A percentile compares a stretch with the other conserved stretches of the same genome.
These are phyloP conservation scores for Adela reaumurella DNA, from an alignment of 2,888 invertebrate species.

Conservation along the genomic window DNA sequence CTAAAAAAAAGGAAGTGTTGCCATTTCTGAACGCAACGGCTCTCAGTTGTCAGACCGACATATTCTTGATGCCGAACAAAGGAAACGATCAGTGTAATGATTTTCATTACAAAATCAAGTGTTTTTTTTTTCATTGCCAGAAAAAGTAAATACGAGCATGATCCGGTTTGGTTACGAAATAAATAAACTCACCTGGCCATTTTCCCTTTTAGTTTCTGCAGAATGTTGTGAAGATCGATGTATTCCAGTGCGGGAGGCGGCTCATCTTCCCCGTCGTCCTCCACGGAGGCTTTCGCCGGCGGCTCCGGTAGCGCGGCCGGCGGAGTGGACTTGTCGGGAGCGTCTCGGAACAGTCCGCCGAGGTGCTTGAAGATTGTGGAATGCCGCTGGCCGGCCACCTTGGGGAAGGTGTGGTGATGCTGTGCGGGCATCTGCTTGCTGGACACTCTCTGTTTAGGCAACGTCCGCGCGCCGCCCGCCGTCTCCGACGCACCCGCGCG, in stretches of 20 bases:
- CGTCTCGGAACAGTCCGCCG: constrained; percentile 4
- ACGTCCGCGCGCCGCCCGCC: constrained; percentile 25
- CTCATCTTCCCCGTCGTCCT: constrained; percentile 21
- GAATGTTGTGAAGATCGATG: not conserved
- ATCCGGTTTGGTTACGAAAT: too few relatives aligned
- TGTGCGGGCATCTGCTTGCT: constrained; percentile 25
- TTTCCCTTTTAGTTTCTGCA: not conserved
- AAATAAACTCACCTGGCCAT: not conserved
- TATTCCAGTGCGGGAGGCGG: not conserved
- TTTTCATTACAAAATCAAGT: too few relatives aligned
- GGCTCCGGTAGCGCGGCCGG: constrained; percentile 37
- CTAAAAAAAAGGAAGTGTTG: too few relatives aligned
- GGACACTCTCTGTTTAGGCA: constrained; percentile 43
- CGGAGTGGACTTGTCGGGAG: constrained; percentile 11
- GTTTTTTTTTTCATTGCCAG: too few relatives aligned
- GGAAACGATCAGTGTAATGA: too few relatives aligned
- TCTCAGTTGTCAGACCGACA: too few relatives aligned
- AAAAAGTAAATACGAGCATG: too few relatives aligned
- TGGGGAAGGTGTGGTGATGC: constrained; percentile 43
- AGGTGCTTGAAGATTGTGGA: not conserved
- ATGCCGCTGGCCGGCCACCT: constrained; percentile 18
- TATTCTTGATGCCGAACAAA: too few relatives aligned
- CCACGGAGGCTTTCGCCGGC: constrained; percentile 23
- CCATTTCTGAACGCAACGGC: too few relatives aligned
- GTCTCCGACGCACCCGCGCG: constrained; percentile 9